A percentile compares a stretch with the other conserved stretches of the same genome.
Conservation (phyloP, 2,888 invertebrate genomes). For the Chloroclysta siterata region DNA sequence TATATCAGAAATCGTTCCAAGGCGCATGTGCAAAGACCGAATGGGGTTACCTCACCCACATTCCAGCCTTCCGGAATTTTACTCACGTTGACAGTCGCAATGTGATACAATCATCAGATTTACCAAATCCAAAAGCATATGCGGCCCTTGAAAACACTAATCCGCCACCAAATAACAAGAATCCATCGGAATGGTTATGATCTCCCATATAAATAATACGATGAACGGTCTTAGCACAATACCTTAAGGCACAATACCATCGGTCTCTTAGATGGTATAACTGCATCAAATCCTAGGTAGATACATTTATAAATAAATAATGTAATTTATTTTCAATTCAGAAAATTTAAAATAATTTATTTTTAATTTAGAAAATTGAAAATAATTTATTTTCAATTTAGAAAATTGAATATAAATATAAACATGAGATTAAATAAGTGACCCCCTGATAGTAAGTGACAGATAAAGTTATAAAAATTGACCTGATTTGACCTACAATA, state of each 20-base stretch:
- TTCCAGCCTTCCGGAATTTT: slow-evolving; percentile 81
- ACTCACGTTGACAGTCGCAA: slow-evolving; percentile 71
- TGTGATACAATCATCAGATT: slow-evolving; percentile 64
- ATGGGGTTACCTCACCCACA: slow-evolving; percentile 81
- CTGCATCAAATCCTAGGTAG: neutral
- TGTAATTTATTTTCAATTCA: too few relatives aligned
- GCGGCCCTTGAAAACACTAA: neutral
- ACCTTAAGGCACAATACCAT: neutral
- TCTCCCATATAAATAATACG: neutral
- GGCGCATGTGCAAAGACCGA: slow-evolving; percentile 78
- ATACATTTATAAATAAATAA: slow-evolving; percentile 1
- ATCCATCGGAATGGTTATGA: too few relatives aligned
- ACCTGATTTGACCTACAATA: neutral
- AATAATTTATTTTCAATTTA: too few relatives aligned
- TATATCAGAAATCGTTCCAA: slow-evolving; percentile 73
- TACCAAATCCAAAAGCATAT: slow-evolving; percentile 48
- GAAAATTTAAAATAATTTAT: too few relatives aligned
- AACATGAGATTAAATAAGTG: slow-evolving; percentile 13
- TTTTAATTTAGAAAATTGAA: too few relatives aligned
- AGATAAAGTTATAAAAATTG: slow-evolving; percentile 3
- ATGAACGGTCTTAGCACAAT: neutral
- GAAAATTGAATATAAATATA: too few relatives aligned
- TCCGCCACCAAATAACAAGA: neutral
- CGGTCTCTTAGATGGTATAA: too few relatives aligned
- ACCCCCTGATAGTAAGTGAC: slow-evolving; percentile 5